A percentile compares a stretch with the other conserved stretches of the same genome.
Evolutionary conservation across 1,140 invertebrate species (phyloP).

Genomic region (Calycopis cecrops): DNA sequence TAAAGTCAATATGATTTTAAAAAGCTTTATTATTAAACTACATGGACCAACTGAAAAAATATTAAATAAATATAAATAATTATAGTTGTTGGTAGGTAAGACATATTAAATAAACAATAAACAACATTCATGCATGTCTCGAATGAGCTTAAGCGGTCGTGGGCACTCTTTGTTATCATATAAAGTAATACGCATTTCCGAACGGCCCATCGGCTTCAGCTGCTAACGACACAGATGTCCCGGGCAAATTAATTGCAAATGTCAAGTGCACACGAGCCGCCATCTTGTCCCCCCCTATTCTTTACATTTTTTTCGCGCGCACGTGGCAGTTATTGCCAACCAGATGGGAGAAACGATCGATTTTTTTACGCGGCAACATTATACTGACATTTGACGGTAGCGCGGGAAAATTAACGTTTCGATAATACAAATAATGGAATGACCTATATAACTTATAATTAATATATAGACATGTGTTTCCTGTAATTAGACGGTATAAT

Average conservation of each 20-base stretch:
- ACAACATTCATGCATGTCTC: too few species aligned
- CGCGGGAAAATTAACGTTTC: slow-evolving; percentile 45
- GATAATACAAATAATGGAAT: slow-evolving; percentile 58
- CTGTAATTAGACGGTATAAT: slow-evolving; percentile 57
- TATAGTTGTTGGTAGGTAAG: too few species aligned
- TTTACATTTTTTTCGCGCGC: slow-evolving; percentile 61
- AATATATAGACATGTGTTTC: slow-evolving; percentile 57
- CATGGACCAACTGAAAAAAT: too few species aligned
- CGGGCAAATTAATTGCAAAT: slow-evolving; percentile 73
- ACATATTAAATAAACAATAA: too few species aligned
- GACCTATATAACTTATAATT: slow-evolving; percentile 64
- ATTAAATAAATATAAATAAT: too few species aligned
- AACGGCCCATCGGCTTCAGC: slow-evolving; percentile 57
- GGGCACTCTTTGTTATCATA: slow-evolving; percentile 37
- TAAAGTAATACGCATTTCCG: slow-evolving; percentile 60
- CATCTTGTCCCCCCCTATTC: slow-evolving; percentile 58
- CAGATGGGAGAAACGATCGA: slow-evolving; percentile 58
- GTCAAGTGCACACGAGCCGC: slow-evolving; percentile 68
- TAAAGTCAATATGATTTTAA: too few species aligned
- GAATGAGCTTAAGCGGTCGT: neutral
- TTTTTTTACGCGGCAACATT: slow-evolving; percentile 50
- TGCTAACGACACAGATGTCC: slow-evolving; percentile 70
- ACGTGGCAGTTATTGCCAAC: slow-evolving; percentile 58
- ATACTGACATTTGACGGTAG: slow-evolving; percentile 55
- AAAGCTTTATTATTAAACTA: too few species aligned